phyloP scores from a whole-genome alignment of 2,797 vertebrate species.

The Valencia hispanica region DNA sequence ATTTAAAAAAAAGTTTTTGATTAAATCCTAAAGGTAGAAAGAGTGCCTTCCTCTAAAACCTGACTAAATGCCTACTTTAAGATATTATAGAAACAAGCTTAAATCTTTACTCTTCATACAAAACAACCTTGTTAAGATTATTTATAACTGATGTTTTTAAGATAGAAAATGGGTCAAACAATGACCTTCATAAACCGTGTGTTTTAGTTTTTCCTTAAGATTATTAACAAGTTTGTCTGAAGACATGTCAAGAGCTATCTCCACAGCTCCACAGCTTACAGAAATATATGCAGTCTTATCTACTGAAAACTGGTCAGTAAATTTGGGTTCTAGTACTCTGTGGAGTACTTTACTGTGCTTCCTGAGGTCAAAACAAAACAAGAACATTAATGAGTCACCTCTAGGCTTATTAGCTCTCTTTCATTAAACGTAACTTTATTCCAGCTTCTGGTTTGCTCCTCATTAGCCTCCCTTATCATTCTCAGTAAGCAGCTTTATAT shows the following conservation, averaged over 20 bases:
- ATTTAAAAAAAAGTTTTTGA: too few species aligned
- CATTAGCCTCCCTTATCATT: slow-evolving; percentile 40
- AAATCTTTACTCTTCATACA: too few species aligned
- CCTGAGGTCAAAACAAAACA: slow-evolving; percentile 5
- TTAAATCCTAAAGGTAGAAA: too few species aligned
- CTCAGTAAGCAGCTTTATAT: slow-evolving; percentile 30
- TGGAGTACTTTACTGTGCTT: slow-evolving; percentile 17
- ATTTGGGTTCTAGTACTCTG: slow-evolving; percentile 12
- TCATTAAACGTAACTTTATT: slow-evolving; percentile 21
- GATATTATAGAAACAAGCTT: too few species aligned
- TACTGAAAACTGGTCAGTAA: slow-evolving; percentile 32
- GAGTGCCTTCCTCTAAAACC: too few species aligned
- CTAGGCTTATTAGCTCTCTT: slow-evolving; percentile 22
- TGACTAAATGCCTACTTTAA: too few species aligned
- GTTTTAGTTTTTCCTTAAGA: neutral
- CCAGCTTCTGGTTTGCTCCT: slow-evolving; percentile 30
- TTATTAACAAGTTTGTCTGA: neutral
- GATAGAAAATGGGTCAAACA: too few species aligned
- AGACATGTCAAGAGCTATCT: neutral
- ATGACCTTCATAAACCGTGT: neutral
- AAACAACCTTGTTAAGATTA: too few species aligned
- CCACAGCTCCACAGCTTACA: slow-evolving; percentile 7
- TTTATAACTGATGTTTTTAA: too few species aligned
- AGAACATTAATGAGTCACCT: slow-evolving; percentile 10
- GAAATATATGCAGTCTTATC: slow-evolving; percentile 26